phyloP scores from a whole-genome alignment of 2,888 invertebrate species.

The Fabriciana adippe region DNA sequence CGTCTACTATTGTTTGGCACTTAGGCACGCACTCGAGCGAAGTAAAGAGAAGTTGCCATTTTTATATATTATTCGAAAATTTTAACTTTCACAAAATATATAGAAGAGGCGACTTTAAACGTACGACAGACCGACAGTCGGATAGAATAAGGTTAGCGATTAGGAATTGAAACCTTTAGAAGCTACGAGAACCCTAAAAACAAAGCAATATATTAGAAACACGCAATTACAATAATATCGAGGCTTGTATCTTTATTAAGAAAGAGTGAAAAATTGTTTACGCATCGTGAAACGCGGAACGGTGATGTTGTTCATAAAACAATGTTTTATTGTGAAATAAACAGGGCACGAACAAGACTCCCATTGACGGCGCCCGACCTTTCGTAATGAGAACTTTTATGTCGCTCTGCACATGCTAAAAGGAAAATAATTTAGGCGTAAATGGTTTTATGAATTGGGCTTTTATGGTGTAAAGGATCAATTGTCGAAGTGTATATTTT shows the following conservation, averaged over 20 bases:
- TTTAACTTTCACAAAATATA: too few relatives aligned
- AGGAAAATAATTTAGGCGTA: slow-evolving; percentile 27
- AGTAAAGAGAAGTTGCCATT: too few relatives aligned
- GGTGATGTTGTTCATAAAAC: slow-evolving; percentile 53
- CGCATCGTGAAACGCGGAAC: slow-evolving; percentile 22
- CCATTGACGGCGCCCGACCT: slow-evolving; percentile 56
- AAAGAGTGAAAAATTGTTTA: slow-evolving; percentile 30
- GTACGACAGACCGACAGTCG: too few relatives aligned
- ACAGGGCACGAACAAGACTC: slow-evolving; percentile 53
- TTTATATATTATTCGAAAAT: too few relatives aligned
- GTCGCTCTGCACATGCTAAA: slow-evolving; percentile 38
- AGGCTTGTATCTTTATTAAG: slow-evolving; percentile 29
- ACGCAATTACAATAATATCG: slow-evolving; percentile 24
- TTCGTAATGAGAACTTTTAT: slow-evolving; percentile 55
- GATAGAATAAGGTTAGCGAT: too few relatives aligned
- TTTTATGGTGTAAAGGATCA: slow-evolving; percentile 16
- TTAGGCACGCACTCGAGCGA: too few relatives aligned
- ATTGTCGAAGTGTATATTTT: slow-evolving; percentile 3
- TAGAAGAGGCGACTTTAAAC: too few relatives aligned
- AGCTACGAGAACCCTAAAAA: not conserved
- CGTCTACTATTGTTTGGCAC: too few relatives aligned
- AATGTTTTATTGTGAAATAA: slow-evolving; percentile 63
- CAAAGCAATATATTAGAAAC: not conserved
- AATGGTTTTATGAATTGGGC: slow-evolving; percentile 15
- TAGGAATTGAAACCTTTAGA: not conserved